These are phyloP conservation scores for Trichomycterus rosablanca DNA, from an alignment of 2,113 vertebrate species.

Conservation along the genomic window DNA sequence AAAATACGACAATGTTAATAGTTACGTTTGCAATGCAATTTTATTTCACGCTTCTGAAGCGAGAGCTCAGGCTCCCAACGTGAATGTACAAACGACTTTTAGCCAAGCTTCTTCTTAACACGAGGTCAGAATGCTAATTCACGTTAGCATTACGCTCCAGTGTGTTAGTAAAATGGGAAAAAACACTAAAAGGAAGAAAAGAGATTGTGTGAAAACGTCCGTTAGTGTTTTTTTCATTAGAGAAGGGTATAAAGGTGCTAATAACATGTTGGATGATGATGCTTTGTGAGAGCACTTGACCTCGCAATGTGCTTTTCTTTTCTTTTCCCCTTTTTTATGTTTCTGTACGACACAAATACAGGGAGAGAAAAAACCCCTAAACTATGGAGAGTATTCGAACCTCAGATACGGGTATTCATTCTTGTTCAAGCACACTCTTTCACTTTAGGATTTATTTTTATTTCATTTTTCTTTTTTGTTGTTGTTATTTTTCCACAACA, in stretches of 20 bases:
- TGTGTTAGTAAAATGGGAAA: constrained; percentile 70
- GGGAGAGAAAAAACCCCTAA: constrained; percentile 53
- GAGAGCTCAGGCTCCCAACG: constrained; percentile 47
- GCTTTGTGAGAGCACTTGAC: constrained; percentile 68
- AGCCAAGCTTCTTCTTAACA: constrained; percentile 62
- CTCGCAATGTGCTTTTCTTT: constrained; percentile 62
- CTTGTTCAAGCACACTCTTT: constrained; percentile 73
- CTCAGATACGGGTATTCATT: constrained; percentile 74
- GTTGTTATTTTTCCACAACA: constrained; percentile 50
- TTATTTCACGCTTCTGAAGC: constrained; percentile 62
- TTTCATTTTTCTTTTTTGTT: constrained; percentile 47
- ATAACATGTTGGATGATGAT: constrained; percentile 69
- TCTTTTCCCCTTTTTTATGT: constrained; percentile 50
- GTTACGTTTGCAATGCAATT: constrained; percentile 61
- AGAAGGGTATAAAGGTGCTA: constrained; percentile 67
- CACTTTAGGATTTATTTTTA: constrained; percentile 62
- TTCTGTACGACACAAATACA: constrained; percentile 65
- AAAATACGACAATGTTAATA: constrained; percentile 48
- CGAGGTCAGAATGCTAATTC: constrained; percentile 56
- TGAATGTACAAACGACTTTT: constrained; percentile 69
- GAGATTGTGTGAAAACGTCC: constrained; percentile 43
- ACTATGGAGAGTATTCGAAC: constrained; percentile 69
- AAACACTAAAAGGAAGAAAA: constrained; percentile 69
- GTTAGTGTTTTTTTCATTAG: constrained; percentile 61
- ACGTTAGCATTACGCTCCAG: constrained; percentile 68